Evolutionary conservation across 2,113 vertebrate genomes (phyloP), one percentile per base, ranked within the genome.

Genomic region (Entosphenus tridentatus): DNA sequence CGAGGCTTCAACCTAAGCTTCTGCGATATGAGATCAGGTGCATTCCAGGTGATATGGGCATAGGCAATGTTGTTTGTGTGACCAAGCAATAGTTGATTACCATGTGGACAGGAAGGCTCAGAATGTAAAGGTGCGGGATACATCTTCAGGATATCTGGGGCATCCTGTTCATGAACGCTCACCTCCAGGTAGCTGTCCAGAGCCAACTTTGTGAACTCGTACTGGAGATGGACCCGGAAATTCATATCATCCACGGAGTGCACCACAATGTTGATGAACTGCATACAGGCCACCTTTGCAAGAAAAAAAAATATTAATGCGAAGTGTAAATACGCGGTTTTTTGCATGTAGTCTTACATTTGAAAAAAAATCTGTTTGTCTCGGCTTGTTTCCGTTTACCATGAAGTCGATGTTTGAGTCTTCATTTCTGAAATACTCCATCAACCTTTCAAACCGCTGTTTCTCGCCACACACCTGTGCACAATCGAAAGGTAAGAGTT

Each of bases 201-300:
- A 17, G 89, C 90, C 75, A 95, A 80, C 70, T 95, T 92, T 72
- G 92, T 96, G 78, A 95, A 97, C 73, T 97, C 92, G 0, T 81
- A 97, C 74, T 97, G 92, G 73, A 97, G 80, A 59, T 95, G 89
- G 69, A 97, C 92, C 2, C 92, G 81, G 79, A 97, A 97, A 78
- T 97, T 97, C 92, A 97, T 97, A 78, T 97, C 91, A 76, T 97
- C 92, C 57, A 97, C 92, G 0, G 92, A 97, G 79, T 97, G 91
- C 69, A 97, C 92, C 73, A 97, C 85, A 2, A 97, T 97, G 78
- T 97, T 97, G 82, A 97, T 93, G 78, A 97, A 97, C 80, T 97
- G 92, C 92, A 97, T 97, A 75, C 91, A 96, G 69, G 91, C 92
- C 54, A 96, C 92, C 92, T 96, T 39, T 7, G 39, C 39, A 39